Evolutionary conservation across 1,140 invertebrate species (phyloP).

Genomic region (Sycobia sp.): DNA sequence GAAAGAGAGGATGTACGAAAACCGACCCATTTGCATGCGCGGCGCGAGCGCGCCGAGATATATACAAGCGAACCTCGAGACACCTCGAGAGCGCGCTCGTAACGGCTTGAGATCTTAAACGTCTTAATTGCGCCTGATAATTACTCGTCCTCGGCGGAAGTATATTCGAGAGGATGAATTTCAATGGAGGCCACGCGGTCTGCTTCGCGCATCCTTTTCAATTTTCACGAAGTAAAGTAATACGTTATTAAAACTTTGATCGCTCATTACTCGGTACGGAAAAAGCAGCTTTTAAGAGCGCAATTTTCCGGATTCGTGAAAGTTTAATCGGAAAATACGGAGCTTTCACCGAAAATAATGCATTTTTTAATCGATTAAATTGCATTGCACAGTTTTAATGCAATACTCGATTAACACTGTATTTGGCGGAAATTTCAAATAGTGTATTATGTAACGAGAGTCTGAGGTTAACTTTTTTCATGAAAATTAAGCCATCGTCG

Average conservation of each 20-base stretch:
- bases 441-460: too few species aligned
- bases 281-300: too few species aligned
- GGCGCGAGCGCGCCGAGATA: background rate
- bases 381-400: too few species aligned
- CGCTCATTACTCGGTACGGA: background rate
- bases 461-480: too few species aligned
- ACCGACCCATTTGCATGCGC: conserved; percentile 10
- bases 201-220: background rate
- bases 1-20: conserved; percentile 9
- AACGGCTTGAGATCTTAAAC: background rate
- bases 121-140: conserved; percentile 6
- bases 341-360: too few species aligned
- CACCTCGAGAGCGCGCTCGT: background rate
- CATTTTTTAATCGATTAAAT: too few species aligned
- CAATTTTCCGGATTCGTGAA: too few species aligned
- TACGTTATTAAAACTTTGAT: background rate
- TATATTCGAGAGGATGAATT: conserved; percentile 4
- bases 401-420: too few species aligned
- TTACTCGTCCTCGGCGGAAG: conserved; percentile 2
- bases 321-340: too few species aligned
- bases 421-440: too few species aligned
- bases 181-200: background rate
- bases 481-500: too few species aligned
- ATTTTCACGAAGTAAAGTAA: background rate
- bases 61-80: background rate